Conservation (phyloP, 2,888 invertebrate genomes). For the Schizaphis graminum region DNA sequence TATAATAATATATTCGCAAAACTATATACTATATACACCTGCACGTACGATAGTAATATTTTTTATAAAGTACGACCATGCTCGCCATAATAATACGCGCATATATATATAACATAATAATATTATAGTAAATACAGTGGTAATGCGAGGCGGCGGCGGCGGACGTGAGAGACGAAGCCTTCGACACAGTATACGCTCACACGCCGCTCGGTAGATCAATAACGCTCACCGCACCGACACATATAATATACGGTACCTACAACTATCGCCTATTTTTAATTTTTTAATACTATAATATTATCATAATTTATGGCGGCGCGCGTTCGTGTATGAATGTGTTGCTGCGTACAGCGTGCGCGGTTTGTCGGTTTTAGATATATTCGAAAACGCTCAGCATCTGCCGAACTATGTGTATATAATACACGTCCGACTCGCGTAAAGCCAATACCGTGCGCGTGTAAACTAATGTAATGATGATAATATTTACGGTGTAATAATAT, state of each 20-base stretch:
- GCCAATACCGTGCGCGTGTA: not conserved
- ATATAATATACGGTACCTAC: slow-evolving; percentile 35
- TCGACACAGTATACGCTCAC: not conserved
- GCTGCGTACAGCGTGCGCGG: not conserved
- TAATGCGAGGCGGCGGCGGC: not conserved
- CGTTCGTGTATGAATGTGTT: not conserved
- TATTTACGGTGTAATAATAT: not conserved
- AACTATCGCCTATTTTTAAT: slow-evolving; percentile 58
- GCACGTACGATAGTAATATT: not conserved
- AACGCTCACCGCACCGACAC: slow-evolving; percentile 20
- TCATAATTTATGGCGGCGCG: not conserved
- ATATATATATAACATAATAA: not conserved
- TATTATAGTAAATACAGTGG: not conserved
- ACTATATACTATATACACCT: not conserved
- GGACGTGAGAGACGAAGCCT: not conserved
- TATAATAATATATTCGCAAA: not conserved
- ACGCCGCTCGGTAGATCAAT: slow-evolving; percentile 38
- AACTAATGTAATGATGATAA: not conserved
- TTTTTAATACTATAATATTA: not conserved
- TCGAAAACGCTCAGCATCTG: not conserved
- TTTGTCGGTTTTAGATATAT: not conserved
- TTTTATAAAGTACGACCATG: not conserved
- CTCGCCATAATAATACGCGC: not conserved
- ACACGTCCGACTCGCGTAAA: not conserved
- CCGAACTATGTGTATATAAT: no score